phyloP scores from a whole-genome alignment of 2,888 invertebrate species.

The Panorpa germanica region DNA sequence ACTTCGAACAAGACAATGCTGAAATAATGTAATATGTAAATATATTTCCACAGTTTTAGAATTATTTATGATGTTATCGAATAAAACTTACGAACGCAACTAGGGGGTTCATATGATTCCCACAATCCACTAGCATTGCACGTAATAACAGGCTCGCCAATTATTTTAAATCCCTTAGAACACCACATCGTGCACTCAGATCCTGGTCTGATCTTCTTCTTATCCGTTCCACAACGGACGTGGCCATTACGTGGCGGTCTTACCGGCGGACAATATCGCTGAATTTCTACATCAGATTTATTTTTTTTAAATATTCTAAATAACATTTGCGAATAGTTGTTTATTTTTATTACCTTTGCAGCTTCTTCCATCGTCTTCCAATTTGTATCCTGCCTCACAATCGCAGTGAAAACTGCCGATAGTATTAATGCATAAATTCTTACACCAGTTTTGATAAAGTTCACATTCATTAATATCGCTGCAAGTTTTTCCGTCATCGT shows the following conservation, averaged over 20 bases:
- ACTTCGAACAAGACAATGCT: slow-evolving; percentile 28
- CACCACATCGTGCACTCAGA: slow-evolving; percentile 14
- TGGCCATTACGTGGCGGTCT: slow-evolving; percentile 20
- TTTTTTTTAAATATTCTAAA: background rate
- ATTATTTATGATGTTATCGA: slow-evolving; percentile 4
- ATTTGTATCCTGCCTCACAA: slow-evolving; percentile 24
- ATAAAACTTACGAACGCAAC: slow-evolving; percentile 29
- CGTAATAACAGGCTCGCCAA: slow-evolving; percentile 28
- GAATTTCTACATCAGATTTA: slow-evolving; percentile 14
- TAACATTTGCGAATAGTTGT: background rate
- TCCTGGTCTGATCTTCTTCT: slow-evolving; percentile 15
- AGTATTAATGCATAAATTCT: slow-evolving; percentile 24
- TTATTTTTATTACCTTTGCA: slow-evolving; percentile 14
- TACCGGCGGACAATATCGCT: slow-evolving; percentile 19
- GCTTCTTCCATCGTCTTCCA: slow-evolving; percentile 16
- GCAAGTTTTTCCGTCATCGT: slow-evolving; percentile 25
- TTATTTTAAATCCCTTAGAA: slow-evolving; percentile 29
- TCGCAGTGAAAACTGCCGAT: slow-evolving; percentile 28
- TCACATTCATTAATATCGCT: slow-evolving; percentile 35
- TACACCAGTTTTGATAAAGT: slow-evolving; percentile 21
- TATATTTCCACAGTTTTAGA: background rate
- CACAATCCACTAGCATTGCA: slow-evolving; percentile 30
- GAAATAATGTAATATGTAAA: too few species aligned
- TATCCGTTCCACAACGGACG: slow-evolving; percentile 22
- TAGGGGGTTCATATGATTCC: slow-evolving; percentile 27